Percentiles rank a stretch among this genome's conserved stretches.
These are phyloP conservation scores for Dimorphilus gyrociliatus DNA, from an alignment of 2,888 invertebrate species.

Conservation along the genomic window DNA sequence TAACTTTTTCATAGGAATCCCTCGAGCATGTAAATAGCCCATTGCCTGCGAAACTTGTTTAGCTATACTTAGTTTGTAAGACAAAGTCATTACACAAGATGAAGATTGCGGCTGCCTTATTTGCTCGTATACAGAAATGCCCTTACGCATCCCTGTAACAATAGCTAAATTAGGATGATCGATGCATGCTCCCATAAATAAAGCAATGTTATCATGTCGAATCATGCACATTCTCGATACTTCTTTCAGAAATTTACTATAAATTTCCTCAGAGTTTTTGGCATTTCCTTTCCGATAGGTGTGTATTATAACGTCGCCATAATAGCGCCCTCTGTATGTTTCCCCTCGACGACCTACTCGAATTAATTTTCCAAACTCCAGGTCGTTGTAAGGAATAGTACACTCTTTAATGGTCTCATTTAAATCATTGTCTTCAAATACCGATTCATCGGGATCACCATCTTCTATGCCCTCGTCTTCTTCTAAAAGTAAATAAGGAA, in stretches of 20 bases:
- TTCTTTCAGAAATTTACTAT: constrained; percentile 16
- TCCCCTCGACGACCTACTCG: constrained; percentile 22
- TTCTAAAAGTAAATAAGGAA: too few relatives aligned
- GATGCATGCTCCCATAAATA: constrained; percentile 40
- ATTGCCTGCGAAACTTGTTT: constrained; percentile 36
- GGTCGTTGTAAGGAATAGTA: constrained; percentile 30
- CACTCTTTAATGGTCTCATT: constrained; percentile 25
- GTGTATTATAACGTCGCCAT: constrained; percentile 39
- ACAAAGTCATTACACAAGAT: too few relatives aligned
- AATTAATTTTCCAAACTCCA: constrained; percentile 26
- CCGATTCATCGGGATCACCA: neutral
- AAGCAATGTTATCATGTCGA: constrained; percentile 39
- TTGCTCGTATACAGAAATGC: constrained; percentile 33
- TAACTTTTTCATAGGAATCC: constrained; percentile 36
- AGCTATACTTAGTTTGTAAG: too few relatives aligned
- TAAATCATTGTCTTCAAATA: constrained; percentile 3
- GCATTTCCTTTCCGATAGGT: constrained; percentile 20
- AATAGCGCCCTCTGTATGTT: constrained; percentile 35
- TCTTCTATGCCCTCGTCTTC: neutral
- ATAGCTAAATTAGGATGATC: constrained; percentile 32
- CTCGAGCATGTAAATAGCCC: constrained; percentile 40
- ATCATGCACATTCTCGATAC: constrained; percentile 35
- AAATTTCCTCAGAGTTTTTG: constrained; percentile 9
- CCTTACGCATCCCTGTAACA: constrained; percentile 34
- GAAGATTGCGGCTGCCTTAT: too few relatives aligned